Evolutionary conservation across 2,888 invertebrate species (phyloP).

Genomic region (Pyralis farinalis): DNA sequence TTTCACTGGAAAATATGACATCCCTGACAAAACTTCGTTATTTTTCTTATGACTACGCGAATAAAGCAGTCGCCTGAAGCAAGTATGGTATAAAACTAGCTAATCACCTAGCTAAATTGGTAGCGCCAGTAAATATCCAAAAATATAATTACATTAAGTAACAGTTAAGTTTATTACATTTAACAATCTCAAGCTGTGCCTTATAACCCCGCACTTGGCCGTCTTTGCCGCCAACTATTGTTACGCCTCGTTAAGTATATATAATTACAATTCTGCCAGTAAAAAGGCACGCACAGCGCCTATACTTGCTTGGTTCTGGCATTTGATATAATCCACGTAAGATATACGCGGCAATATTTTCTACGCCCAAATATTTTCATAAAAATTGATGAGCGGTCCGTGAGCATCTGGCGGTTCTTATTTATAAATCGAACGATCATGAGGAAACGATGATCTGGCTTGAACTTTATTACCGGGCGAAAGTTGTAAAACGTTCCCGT

Average conservation of each 20-base stretch:
- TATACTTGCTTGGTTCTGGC: not conserved
- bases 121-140: too few species aligned
- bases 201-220: constrained; percentile 4
- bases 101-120: too few species aligned
- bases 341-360: constrained; percentile 4
- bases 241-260: constrained; percentile 2
- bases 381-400: constrained; percentile 43
- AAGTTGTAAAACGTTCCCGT: constrained; percentile 63
- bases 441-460: constrained; percentile 60
- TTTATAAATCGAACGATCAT: constrained; percentile 58
- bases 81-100: too few species aligned
- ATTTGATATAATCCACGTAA: constrained; percentile 1
- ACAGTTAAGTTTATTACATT: too few species aligned
- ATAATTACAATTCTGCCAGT: not conserved
- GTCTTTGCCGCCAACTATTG: not conserved
- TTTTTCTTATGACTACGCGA: too few species aligned
- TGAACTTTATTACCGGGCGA: constrained; percentile 68
- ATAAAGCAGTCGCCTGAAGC: too few species aligned
- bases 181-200: not conserved
- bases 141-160: too few species aligned
- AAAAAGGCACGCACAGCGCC: not conserved
- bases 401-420: constrained; percentile 61
- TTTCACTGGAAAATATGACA: too few species aligned
- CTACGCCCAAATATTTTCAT: constrained; percentile 37
- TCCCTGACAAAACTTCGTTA: too few species aligned